A percentile compares a stretch with the other conserved stretches of the same genome.
phyloP scores from a whole-genome alignment of 2,888 invertebrate genomes.

The Dryomyza anilis region DNA sequence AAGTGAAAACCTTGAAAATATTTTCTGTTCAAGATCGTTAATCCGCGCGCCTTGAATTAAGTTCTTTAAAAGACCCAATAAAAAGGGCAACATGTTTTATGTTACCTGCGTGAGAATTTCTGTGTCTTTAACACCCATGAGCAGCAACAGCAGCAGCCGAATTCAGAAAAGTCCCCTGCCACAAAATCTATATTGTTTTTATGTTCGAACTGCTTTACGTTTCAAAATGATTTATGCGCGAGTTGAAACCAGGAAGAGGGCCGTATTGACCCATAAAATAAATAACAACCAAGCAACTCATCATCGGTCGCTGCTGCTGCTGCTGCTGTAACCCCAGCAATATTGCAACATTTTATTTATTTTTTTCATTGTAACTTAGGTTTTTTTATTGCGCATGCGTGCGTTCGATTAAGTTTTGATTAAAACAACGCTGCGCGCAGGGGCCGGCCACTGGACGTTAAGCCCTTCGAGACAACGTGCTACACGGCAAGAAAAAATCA shows the following conservation, averaged over 20 bases:
- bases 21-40: no score
- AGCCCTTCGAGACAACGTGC: no score
- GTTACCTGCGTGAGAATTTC: neutral
- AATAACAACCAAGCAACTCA: conserved; percentile 15
- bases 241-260: conserved; percentile 32
- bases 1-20: neutral
- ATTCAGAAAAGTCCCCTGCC: neutral
- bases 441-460: no score
- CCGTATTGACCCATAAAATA: conserved; percentile 37
- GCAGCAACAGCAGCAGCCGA: neutral
- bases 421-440: no score
- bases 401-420: conserved; percentile 56
- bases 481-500: no score
- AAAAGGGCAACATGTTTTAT: conserved; percentile 8
- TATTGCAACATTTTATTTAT: no score
- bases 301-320: conserved; percentile 15
- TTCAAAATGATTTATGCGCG: conserved; percentile 40
- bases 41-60: neutral
- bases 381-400: conserved; percentile 56
- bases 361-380: conserved; percentile 25
- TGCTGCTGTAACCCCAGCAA: no score
- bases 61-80: conserved; percentile 2
- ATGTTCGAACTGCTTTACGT: conserved; percentile 29
- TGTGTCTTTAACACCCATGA: conserved; percentile 6
- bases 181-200: neutral